Evolutionary conservation across 2,797 vertebrate species (phyloP).

Genomic region (Brachymystax lenok): DNA sequence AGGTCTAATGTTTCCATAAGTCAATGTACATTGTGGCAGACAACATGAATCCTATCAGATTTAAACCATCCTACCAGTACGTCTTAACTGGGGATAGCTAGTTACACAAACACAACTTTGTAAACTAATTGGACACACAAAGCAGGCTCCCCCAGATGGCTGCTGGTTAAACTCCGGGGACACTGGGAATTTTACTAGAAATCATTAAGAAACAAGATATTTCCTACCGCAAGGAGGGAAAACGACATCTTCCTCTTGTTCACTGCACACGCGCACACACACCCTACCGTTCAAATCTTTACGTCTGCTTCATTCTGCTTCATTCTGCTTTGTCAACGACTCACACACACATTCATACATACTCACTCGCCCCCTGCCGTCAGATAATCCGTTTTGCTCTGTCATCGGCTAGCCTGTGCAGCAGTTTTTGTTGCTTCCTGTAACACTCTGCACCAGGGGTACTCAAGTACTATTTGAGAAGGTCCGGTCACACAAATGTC

Average conservation of each 20-base stretch:
- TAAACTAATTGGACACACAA: slow-evolving; percentile 56
- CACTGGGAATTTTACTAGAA: slow-evolving; percentile 73
- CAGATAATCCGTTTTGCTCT: slow-evolving; percentile 12
- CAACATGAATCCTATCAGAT: background rate
- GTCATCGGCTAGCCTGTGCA: background rate
- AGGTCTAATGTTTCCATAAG: background rate
- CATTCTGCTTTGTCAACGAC: too few species aligned
- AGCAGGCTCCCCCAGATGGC: slow-evolving; percentile 57
- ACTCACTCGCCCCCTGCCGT: background rate
- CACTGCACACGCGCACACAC: background rate
- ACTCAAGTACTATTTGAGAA: too few species aligned
- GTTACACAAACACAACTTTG: slow-evolving; percentile 51
- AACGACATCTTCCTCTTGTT: slow-evolving; percentile 26
- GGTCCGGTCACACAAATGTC: too few species aligned
- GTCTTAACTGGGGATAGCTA: slow-evolving; percentile 16
- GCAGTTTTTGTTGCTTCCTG: too few species aligned
- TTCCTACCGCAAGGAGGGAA: slow-evolving; percentile 70
- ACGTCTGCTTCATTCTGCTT: too few species aligned
- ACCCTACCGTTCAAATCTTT: background rate
- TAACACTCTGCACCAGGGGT: too few species aligned
- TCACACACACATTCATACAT: background rate
- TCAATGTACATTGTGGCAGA: background rate
- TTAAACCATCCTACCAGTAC: background rate
- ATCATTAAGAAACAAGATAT: slow-evolving; percentile 77
- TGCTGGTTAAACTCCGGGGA: slow-evolving; percentile 56